Percentiles rank a stretch among this genome's conserved stretches.
Evolutionary conservation across 2,113 vertebrate species (phyloP).

Genomic region (Amphilophus citrinellus): DNA sequence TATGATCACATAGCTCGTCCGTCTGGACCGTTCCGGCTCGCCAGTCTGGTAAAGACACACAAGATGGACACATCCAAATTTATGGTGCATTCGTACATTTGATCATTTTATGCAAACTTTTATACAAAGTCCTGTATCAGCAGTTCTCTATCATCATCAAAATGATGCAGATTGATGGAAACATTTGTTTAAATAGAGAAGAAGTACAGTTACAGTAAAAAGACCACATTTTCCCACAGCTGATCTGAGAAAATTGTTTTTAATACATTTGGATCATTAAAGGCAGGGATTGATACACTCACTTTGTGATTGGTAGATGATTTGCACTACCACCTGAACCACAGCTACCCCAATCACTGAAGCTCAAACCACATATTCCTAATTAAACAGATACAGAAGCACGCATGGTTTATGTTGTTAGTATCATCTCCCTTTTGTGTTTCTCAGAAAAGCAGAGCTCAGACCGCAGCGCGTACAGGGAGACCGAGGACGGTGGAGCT

Average conservation of each 20-base stretch:
- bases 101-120: not conserved
- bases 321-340: not conserved
- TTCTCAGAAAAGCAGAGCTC: constrained; percentile 74
- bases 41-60: constrained; percentile 80
- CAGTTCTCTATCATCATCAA: not conserved
- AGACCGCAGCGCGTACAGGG: constrained; percentile 51
- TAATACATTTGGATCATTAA: no score
- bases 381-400: not conserved
- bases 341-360: not conserved
- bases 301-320: no score
- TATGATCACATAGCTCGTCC: constrained; percentile 78
- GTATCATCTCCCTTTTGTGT: not conserved
- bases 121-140: not conserved
- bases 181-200: not conserved
- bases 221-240: not conserved
- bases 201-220: not conserved
- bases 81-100: not conserved
- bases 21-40: constrained; percentile 78
- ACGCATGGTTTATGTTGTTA: not conserved
- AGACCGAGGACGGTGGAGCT: constrained; percentile 86
- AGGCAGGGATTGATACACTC: no score
- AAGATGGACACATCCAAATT: constrained; percentile 16
- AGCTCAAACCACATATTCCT: not conserved
- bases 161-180: not conserved
- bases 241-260: not conserved